These are phyloP conservation scores for Tympanuchus pallidicinctus DNA, from an alignment of 2,113 vertebrate genomes.

Conservation along the genomic window DNA sequence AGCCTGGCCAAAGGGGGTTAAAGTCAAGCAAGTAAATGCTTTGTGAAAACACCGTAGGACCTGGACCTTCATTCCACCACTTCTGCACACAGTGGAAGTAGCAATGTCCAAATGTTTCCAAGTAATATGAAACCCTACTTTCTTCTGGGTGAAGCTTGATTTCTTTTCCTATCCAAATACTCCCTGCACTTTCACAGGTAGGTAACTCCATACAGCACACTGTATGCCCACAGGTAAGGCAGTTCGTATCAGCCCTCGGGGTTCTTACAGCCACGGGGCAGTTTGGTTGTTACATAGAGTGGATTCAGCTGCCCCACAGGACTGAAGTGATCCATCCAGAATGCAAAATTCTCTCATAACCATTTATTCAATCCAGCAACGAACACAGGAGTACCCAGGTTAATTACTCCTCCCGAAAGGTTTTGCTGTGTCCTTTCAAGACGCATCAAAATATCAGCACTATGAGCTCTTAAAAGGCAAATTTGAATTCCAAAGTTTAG, in stretches of 20 bases:
- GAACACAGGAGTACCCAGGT: background rate
- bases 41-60: background rate
- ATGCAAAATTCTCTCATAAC: background rate
- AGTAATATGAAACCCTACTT: background rate
- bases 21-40: background rate
- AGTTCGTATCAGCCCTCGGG: background rate
- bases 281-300: background rate
- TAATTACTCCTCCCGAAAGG: background rate
- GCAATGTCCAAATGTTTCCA: background rate
- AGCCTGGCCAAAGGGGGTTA: background rate
- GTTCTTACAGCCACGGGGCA: too few relatives aligned
- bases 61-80: background rate
- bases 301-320: background rate
- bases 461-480: background rate
- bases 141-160: background rate
- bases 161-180: background rate
- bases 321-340: rapidly evolving
- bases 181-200: background rate
- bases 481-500: background rate
- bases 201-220: background rate
- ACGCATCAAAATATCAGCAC: background rate
- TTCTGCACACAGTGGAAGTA: background rate
- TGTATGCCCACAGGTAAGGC: background rate
- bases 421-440: background rate
- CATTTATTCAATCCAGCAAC: background rate